These are phyloP conservation scores for Micromesistius poutassou DNA, from an alignment of 2,797 vertebrate species.

Conservation along the genomic window DNA sequence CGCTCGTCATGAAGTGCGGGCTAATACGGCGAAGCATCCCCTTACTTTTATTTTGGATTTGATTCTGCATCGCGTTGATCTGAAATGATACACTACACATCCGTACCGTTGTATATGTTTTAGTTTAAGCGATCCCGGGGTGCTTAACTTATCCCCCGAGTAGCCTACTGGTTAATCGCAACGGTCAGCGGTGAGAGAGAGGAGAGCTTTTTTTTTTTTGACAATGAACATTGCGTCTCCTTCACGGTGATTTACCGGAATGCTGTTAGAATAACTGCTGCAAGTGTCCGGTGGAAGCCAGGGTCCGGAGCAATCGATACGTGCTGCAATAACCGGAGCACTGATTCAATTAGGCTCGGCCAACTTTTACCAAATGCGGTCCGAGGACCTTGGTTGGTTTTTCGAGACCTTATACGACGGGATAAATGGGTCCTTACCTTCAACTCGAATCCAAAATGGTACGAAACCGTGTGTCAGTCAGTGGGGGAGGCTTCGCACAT, in stretches of 20 bases:
- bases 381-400: neutral
- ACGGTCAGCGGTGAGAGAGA: slow-evolving; percentile 11
- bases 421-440: slow-evolving; percentile 74
- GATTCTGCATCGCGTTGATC: neutral
- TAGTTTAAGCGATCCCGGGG: slow-evolving; percentile 36
- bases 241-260: slow-evolving; percentile 13
- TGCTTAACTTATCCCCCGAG: slow-evolving; percentile 52
- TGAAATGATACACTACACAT: slow-evolving; percentile 12
- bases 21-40: too few relatives aligned
- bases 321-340: slow-evolving; percentile 73
- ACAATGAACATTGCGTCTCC: slow-evolving; percentile 24
- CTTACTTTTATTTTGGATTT: too few relatives aligned
- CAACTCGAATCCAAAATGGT: slow-evolving; percentile 81
- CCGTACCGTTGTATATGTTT: neutral
- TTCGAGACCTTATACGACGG: slow-evolving; percentile 8
- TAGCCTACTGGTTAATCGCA: neutral
- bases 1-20: too few relatives aligned
- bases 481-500: slow-evolving; percentile 74
- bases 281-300: slow-evolving; percentile 51
- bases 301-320: slow-evolving; percentile 60
- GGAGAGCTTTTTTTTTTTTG: slow-evolving; percentile 17
- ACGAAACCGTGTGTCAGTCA: slow-evolving; percentile 74
- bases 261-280: slow-evolving; percentile 64
- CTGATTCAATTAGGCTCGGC: slow-evolving; percentile 58
- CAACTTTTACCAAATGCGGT: slow-evolving; percentile 76